Evolutionary conservation across 2,888 invertebrate species (phyloP), one percentile per base, ranked within the genome.

Genomic region (Agonum fuliginosum): DNA sequence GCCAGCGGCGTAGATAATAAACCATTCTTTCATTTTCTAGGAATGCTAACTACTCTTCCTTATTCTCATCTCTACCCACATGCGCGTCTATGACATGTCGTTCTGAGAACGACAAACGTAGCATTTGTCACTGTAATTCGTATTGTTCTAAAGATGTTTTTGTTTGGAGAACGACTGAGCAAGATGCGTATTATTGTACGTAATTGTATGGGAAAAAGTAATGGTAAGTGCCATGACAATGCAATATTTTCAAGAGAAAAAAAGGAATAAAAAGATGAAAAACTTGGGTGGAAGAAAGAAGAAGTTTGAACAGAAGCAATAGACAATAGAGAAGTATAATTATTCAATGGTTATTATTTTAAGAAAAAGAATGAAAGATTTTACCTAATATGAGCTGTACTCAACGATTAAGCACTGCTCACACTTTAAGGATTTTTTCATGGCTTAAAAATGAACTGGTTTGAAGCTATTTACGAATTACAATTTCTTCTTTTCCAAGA

Each of bases 61-160:
- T 51, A 20, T 51, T 51, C 22, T 51, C 22, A 10, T 51, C n/a
- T 4, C 46, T 22, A 12, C 51, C 51, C 51, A 51, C 51, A 51
- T 51, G 51, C 22, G 22, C 51, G 51, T 10, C 51, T 12, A 22
- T 51, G 51, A 20, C 12, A 22, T 51, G 51, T 51, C 12, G 12
- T 51, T 51, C 51, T 22, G 8, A n/a, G 51, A 51, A 51, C 20
- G n/a, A 6, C 22, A 22, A 22, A 51, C 10, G 51, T 22, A 12
- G 22, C 22, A 51, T 51, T 51, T 22, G 51, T 51, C 51, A 46
- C 17, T 46, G 30, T 30, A 14, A 43, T 43, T 43, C 43, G 46
- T 46, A 14, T 17, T 17, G 46, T 46, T 17, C 17, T 8, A 6
- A 1, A n/a, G n/a, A 4, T 30, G 30, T 30, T 30, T 30, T 30